Evolutionary conservation across 2,888 invertebrate species (phyloP), one percentile per base, ranked within the genome.

Genomic region (Eupithecia inturbata): DNA sequence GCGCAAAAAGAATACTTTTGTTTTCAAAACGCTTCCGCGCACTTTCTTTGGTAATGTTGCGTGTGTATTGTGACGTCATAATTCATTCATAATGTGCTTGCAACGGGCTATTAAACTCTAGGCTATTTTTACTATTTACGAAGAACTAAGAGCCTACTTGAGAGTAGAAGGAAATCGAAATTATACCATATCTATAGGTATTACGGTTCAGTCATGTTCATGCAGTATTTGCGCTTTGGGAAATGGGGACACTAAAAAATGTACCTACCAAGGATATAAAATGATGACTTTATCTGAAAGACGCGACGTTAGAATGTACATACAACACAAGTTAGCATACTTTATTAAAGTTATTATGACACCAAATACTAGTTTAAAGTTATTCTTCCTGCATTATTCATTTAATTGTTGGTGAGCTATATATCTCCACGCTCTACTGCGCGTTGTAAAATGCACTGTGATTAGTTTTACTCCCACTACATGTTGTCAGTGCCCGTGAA

Each of bases 11-110:
- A 82, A 83, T 81, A 91, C 91, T 92, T 92, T 92, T 92, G 87
- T 92, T 92, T 93, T 92, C 90, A 88, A 88, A 88, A 81, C 79
- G 85, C 89, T 92, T 92, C 91, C 91, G 89, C 85, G 85, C 84
- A 87, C 87, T 90, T 88, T 90, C 89, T 83, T 86, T 77, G 78
- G 49, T 75, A 36, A 73, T 70, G 77, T 78, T 78, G 77, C 77
- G 75, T 74, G 77, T 68, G 60, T 36, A 73, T 68, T 71, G 73
- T 73, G 71, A 73, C 69, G 71, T 62, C 73, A 76, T 71, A 63
- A 64, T 70, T 70, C 28, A 73, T 36, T 45, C 26, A 53, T 53
- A 39, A 36, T 57, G n/a, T 70, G 45, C 41, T 57, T 71, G 53
- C 49, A 67, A 53, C 33, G 49, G 70, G 70, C 53, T 62, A 31